These are phyloP conservation scores for Drosophila grimshawi DNA, from an alignment of 1,140 invertebrate genomes.

Conservation along the genomic window DNA sequence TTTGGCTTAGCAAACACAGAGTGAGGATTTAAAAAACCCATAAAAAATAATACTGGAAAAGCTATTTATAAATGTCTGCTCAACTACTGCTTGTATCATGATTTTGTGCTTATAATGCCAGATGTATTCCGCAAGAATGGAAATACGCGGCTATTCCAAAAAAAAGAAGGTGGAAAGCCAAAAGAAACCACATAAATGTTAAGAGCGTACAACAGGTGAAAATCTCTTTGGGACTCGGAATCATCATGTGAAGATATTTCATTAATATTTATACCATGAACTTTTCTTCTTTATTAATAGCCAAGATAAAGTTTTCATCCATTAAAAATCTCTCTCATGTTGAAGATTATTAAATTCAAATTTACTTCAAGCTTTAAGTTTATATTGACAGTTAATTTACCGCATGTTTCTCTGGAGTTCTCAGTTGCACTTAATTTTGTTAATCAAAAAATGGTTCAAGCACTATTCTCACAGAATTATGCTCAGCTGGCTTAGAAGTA, in stretches of 20 bases:
- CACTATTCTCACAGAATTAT: not conserved
- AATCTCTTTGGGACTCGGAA: not conserved
- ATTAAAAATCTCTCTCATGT: too few species aligned
- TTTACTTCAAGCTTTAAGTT: too few species aligned
- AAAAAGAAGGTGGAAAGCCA: not conserved
- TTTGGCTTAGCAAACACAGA: not conserved
- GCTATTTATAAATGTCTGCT: not conserved
- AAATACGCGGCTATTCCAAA: not conserved
- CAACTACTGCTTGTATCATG: slow-evolving; percentile 1
- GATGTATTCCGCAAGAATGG: not conserved
- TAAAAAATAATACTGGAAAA: not conserved
- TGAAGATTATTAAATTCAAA: too few species aligned
- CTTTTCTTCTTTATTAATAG: too few species aligned
- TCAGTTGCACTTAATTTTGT: too few species aligned
- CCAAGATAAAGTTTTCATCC: too few species aligned
- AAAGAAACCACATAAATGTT: not conserved
- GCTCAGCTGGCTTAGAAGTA: not conserved
- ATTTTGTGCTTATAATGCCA: not conserved
- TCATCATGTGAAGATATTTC: too few species aligned
- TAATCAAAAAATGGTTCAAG: not conserved
- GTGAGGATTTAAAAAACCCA: not conserved
- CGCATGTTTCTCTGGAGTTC: too few species aligned
- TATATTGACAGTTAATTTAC: too few species aligned
- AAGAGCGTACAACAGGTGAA: not conserved
- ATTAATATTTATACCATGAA: too few species aligned